Conservation (phyloP, 37 sponge, comb jelly and placozoan genomes). For the Petrosia ficiformis region DNA sequence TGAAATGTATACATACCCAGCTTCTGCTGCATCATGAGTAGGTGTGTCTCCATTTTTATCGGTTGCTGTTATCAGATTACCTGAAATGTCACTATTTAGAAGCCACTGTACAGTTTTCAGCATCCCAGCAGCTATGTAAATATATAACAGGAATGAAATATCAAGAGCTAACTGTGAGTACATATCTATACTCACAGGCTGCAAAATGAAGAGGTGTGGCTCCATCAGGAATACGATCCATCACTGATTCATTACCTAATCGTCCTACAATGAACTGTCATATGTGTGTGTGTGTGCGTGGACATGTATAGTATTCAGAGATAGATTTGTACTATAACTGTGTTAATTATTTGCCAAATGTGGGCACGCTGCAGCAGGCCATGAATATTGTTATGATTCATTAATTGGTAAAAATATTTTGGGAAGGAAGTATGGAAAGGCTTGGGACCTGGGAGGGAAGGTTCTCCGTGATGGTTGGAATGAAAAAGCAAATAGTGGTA, state of each 20-base stretch:
- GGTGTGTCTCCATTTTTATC: slow-evolving; percentile 80
- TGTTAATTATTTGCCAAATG: no score
- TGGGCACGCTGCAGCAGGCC: no score
- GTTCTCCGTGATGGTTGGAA: no score
- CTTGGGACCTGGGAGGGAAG: no score
- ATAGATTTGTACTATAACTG: no score
- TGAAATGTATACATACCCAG: slow-evolving; percentile 49
- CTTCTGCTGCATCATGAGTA: slow-evolving; percentile 83
- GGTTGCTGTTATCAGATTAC: slow-evolving; percentile 31
- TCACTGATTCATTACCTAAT: slow-evolving; percentile 43
- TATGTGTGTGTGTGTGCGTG: no score
- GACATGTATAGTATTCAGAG: no score
- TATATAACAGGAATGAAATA: background rate
- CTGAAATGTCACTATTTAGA: slow-evolving; percentile 62
- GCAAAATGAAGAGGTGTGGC: slow-evolving; percentile 85
- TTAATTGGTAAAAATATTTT: no score
- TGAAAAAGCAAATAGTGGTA: no score
- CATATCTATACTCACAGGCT: slow-evolving; percentile 51
- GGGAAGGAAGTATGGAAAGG: no score
- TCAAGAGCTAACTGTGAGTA: background rate
- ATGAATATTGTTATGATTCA: no score
- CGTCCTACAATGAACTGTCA: slow-evolving; percentile 58
- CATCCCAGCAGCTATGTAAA: slow-evolving; percentile 49
- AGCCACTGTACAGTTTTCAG: slow-evolving; percentile 62
- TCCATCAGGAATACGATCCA: slow-evolving; percentile 62